Base-by-base conservation (phyloP, 1,140 invertebrate genomes). In the Diorhabda elongata region DNA sequence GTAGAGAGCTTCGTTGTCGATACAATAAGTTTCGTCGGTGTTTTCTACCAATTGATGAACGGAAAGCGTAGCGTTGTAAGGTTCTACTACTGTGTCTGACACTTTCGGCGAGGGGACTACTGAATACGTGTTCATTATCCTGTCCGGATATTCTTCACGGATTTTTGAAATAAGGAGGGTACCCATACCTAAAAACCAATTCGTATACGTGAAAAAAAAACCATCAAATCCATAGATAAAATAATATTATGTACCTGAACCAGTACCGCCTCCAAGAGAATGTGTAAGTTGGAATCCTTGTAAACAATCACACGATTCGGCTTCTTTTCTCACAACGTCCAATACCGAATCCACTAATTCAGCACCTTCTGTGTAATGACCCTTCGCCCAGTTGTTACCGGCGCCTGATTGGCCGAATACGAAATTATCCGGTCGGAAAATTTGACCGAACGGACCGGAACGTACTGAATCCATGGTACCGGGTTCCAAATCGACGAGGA, bases 401-500 rank as follows among this genome's bases (percentile, higher is more conserved):
- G 86, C 87, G 44, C 89, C 88, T 73, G 86, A 89, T 73, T 91
- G 89, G 57, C 92, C 91, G 75, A 94, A 94, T 58, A 96, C 90
- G 78, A 95, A 96, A 82, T 95, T 96, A 82, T 95, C 94, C 7
- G 74, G 93, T 64, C 92, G 84, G 81, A 95, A 96, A 68, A 96
- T 88, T 78, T 91, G 87, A 45, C 94, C 94, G 75, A 91, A 94
- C 45, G 92, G 91, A 58, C 93, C 94, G 7, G 93, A 93, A 60
- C 94, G 85, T 9, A 97, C 94, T 9, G 94, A 91, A 82, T 97
- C 95, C 94, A 97, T 97, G 61, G 94, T 97, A 70, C 95, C 95
- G 8, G 95, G 95, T 80, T 98, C 96, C 74, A 98, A 83, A 82
- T 98, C 96, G 58, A 98, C 89, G 7, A 97, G 85, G 68, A 97